Evolutionary conservation across 2,113 vertebrate species (phyloP).

Genomic region (Hymenochirus boettgeri): DNA sequence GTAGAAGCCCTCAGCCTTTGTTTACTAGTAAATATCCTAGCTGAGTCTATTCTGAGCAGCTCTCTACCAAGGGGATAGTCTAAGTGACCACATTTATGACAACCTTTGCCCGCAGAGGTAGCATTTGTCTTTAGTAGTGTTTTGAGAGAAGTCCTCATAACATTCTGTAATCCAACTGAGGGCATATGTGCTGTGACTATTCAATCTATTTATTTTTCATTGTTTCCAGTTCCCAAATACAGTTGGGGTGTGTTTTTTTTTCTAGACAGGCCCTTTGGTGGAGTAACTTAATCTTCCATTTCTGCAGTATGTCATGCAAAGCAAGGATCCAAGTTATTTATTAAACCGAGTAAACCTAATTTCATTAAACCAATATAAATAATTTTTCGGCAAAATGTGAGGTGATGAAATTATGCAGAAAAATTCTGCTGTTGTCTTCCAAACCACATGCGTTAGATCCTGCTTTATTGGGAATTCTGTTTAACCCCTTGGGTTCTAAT

Average conservation of each 20-base stretch:
- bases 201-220: neutral
- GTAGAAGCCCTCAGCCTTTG: no score
- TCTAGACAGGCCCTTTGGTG: neutral
- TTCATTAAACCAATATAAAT: conserved; percentile 22
- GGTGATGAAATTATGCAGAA: conserved; percentile 24
- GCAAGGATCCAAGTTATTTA: conserved; percentile 26
- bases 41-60: no score
- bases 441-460: conserved; percentile 19
- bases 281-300: conserved; percentile 23
- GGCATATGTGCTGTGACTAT: neutral
- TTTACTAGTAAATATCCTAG: no score
- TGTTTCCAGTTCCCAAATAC: neutral
- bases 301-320: conserved; percentile 24
- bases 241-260: conserved; percentile 9
- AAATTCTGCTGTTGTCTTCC: conserved; percentile 20
- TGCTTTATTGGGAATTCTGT: conserved; percentile 9
- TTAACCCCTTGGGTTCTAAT: conserved; percentile 7
- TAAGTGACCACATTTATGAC: no score
- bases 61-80: no score
- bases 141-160: neutral
- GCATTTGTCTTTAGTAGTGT: no score
- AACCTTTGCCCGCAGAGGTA: no score
- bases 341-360: conserved; percentile 29
- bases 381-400: neutral
- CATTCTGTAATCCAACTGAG: conserved; percentile 1